phyloP scores from a whole-genome alignment of 2,888 invertebrate genomes.

The Pyrgus malvae region DNA sequence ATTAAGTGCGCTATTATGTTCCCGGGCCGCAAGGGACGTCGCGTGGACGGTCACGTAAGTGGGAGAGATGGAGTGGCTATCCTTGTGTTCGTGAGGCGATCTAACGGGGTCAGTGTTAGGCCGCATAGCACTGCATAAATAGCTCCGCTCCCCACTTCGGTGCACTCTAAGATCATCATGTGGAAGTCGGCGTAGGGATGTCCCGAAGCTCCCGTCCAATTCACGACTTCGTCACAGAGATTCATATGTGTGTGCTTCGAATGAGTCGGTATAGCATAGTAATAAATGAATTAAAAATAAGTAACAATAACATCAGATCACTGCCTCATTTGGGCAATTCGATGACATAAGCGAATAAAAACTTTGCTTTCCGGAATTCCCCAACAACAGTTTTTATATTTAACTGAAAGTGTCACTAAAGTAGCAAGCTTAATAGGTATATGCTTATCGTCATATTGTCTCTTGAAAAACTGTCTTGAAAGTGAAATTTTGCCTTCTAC shows the following conservation, averaged over 20 bases:
- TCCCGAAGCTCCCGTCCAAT: slow-evolving; percentile 23
- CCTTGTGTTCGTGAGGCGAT: slow-evolving; percentile 65
- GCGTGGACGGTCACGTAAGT: slow-evolving; percentile 44
- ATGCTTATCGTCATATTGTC: too few species aligned
- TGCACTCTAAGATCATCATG: slow-evolving; percentile 39
- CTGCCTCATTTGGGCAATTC: neutral
- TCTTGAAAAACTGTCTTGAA: too few species aligned
- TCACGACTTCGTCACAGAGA: neutral
- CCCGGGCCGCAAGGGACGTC: slow-evolving; percentile 40
- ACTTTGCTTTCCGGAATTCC: neutral
- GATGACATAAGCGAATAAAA: neutral
- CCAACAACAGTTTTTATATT: neutral
- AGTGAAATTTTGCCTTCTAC: too few species aligned
- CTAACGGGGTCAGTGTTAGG: slow-evolving; percentile 81
- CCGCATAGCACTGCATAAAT: slow-evolving; percentile 77
- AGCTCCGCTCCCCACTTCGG: slow-evolving; percentile 35
- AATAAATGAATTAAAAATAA: too few species aligned
- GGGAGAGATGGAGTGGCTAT: slow-evolving; percentile 33
- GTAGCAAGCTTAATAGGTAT: too few species aligned
- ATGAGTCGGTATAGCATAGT: too few species aligned
- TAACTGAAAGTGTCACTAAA: neutral
- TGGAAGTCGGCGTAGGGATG: slow-evolving; percentile 33
- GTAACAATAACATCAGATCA: too few species aligned
- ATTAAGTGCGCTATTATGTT: slow-evolving; percentile 26
- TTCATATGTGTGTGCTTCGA: too few species aligned